phyloP scores from a whole-genome alignment of 2,888 invertebrate genomes.

The Venusia cambrica region DNA sequence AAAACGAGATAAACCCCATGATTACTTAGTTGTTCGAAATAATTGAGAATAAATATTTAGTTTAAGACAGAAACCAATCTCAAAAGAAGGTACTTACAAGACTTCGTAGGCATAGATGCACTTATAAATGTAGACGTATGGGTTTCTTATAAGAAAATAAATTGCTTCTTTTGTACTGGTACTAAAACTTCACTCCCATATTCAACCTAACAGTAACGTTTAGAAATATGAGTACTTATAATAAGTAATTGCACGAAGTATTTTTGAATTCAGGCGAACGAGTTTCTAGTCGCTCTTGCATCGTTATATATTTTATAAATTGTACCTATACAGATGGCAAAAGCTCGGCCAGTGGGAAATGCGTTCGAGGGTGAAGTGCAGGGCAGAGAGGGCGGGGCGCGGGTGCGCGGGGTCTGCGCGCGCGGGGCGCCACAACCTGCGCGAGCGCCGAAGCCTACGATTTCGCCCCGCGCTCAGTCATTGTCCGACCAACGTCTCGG shows the following conservation, averaged over 20 bases:
- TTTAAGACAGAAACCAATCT: too few species aligned
- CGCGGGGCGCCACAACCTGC: constrained; percentile 48
- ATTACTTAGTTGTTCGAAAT: too few species aligned
- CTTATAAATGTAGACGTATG: too few species aligned
- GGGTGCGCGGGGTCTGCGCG: constrained; percentile 28
- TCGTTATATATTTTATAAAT: constrained; percentile 52
- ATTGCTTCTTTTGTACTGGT: too few species aligned
- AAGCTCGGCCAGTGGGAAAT: constrained; percentile 61
- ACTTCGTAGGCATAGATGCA: too few species aligned
- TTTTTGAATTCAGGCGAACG: constrained; percentile 48
- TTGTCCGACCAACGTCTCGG: constrained; percentile 73
- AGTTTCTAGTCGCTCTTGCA: constrained; percentile 61
- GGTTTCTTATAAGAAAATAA: constrained; percentile 11
- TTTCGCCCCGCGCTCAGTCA: constrained; percentile 64
- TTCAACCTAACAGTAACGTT: too few species aligned
- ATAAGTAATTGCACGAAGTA: background rate
- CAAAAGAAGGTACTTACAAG: too few species aligned
- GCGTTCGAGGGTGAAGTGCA: constrained; percentile 51
- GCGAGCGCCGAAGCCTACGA: constrained; percentile 62
- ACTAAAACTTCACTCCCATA: too few species aligned
- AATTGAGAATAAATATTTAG: too few species aligned
- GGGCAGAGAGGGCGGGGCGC: constrained; percentile 33
- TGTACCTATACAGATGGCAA: constrained; percentile 59
- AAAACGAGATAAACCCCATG: too few species aligned
- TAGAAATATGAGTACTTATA: constrained; percentile 1